Percentiles rank a stretch among this genome's conserved stretches.
Conservation (phyloP, 2,888 invertebrate genomes). For the Drosophila tanythrix region DNA sequence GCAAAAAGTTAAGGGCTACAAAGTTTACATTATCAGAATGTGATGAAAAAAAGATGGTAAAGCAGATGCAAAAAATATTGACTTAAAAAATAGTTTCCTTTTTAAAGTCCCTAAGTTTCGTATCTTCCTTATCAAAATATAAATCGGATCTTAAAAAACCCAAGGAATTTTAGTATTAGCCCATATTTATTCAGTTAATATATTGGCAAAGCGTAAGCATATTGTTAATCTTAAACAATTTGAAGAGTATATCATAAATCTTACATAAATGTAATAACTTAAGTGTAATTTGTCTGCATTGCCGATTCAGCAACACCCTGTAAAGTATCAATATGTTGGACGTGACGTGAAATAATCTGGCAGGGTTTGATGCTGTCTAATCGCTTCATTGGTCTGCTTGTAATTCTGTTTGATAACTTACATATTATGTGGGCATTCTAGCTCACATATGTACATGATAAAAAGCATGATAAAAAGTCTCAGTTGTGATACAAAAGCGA, state of each 20-base stretch:
- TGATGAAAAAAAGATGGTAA: neutral
- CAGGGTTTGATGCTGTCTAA: constrained; percentile 44
- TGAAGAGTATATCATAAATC: neutral
- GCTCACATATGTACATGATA: constrained; percentile 27
- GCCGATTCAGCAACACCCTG: constrained; percentile 22
- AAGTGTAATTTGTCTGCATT: constrained; percentile 31
- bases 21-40: neutral
- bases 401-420: constrained; percentile 45
- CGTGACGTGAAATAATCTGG: constrained; percentile 40
- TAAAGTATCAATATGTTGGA: neutral
- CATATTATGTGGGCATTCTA: constrained; percentile 52
- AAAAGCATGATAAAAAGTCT: constrained; percentile 14
- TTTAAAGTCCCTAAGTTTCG: neutral
- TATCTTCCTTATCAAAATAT: neutral
- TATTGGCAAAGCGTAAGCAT: neutral
- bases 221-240: neutral
- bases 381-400: constrained; percentile 56
- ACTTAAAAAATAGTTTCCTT: neutral
- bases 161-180: no score
- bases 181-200: neutral
- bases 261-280: constrained; percentile 23
- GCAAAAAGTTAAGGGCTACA: neutral
- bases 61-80: neutral
- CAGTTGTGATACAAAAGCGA: constrained; percentile 23
- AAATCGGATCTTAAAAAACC: neutral